Percentiles rank a stretch among this genome's conserved stretches.
phyloP scores from a whole-genome alignment of 1,140 invertebrate genomes.

The Periplaneta americana region DNA sequence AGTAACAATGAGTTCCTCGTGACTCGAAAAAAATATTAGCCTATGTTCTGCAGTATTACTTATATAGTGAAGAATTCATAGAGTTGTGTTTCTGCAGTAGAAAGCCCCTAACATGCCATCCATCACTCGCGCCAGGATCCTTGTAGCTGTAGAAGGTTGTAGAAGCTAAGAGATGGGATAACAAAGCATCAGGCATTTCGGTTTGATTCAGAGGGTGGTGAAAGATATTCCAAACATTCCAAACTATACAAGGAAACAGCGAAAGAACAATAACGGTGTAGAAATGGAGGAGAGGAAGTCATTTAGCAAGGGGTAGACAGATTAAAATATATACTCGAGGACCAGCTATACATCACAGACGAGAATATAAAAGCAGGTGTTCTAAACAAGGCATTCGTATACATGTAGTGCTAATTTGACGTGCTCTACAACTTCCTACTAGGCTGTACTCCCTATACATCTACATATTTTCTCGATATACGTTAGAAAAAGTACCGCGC shows the following conservation, averaged over 20 bases:
- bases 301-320: not conserved
- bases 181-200: not conserved
- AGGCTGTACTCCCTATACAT: too few species aligned
- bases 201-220: not conserved
- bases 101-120: not conserved
- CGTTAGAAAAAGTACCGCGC: too few species aligned
- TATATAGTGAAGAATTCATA: too few species aligned
- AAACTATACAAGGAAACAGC: not conserved
- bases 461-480: too few species aligned
- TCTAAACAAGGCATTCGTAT: too few species aligned
- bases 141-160: not conserved
- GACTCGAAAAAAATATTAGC: too few species aligned
- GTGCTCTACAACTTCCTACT: too few species aligned
- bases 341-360: too few species aligned
- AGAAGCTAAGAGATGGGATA: not conserved
- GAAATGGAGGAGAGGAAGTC: not conserved
- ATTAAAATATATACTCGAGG: not conserved
- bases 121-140: not conserved
- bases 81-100: not conserved
- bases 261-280: not conserved
- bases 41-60: too few species aligned
- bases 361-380: too few species aligned
- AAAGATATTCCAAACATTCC: not conserved
- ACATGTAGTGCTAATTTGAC: too few species aligned
- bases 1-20: too few species aligned